Percentiles rank a stretch among this genome's conserved stretches.
Conservation (phyloP, 2,888 invertebrate genomes). For the Philereme vetulata region DNA sequence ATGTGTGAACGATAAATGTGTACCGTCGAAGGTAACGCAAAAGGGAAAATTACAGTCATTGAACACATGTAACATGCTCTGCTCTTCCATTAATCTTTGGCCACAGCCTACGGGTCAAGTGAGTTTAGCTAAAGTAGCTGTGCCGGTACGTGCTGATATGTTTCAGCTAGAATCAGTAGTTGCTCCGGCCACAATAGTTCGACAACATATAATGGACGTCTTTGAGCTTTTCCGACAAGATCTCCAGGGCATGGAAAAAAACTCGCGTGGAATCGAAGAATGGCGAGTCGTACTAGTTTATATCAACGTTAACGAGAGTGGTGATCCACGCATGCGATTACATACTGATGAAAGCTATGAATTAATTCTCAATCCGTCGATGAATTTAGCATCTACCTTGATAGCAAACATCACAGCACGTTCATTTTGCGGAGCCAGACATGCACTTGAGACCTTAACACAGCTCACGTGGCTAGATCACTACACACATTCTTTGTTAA, state of each 20-base stretch:
- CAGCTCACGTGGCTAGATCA: slow-evolving; percentile 91
- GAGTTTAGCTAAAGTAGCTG: slow-evolving; percentile 85
- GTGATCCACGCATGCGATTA: slow-evolving; percentile 82
- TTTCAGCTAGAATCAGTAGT: slow-evolving; percentile 70
- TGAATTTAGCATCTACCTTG: slow-evolving; percentile 68
- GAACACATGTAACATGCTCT: slow-evolving; percentile 89
- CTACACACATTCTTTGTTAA: slow-evolving; percentile 80
- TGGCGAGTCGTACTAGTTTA: slow-evolving; percentile 70
- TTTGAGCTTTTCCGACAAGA: slow-evolving; percentile 76
- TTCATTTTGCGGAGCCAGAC: slow-evolving; percentile 89
- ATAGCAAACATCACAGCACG: slow-evolving; percentile 84
- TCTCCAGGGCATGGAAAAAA: slow-evolving; percentile 67
- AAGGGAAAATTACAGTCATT: slow-evolving; percentile 80
- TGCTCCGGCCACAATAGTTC: slow-evolving; percentile 57
- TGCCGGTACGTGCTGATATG: slow-evolving; percentile 83
- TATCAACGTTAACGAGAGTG: slow-evolving; percentile 72
- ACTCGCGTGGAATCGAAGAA: slow-evolving; percentile 54
- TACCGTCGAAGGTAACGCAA: slow-evolving; percentile 69
- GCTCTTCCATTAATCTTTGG: slow-evolving; percentile 90
- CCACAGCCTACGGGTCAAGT: slow-evolving; percentile 90
- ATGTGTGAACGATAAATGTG: slow-evolving; percentile 87
- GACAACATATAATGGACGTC: slow-evolving; percentile 67
- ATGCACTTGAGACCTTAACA: slow-evolving; percentile 89
- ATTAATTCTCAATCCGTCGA: slow-evolving; percentile 77
- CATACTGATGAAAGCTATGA: slow-evolving; percentile 89